Percentiles rank a stretch among this genome's conserved stretches.
These are phyloP conservation scores for Orbicella faveolata DNA, from an alignment of 64 coral and sea anemone genomes.

Conservation along the genomic window DNA sequence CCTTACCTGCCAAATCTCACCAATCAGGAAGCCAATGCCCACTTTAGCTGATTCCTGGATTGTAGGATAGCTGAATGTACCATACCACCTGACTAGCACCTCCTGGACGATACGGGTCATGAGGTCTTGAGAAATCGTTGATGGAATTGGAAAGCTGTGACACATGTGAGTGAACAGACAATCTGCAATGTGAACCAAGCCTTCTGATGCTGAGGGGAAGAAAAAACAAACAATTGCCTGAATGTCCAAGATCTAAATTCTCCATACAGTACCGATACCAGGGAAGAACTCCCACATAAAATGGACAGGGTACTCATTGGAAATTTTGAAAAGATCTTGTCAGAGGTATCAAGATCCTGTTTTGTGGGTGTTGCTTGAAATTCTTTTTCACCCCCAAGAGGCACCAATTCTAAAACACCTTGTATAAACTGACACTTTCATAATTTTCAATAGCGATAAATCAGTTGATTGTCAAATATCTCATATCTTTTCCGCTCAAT, in stretches of 20 bases:
- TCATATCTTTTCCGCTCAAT: too few relatives aligned
- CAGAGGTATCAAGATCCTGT: too few relatives aligned
- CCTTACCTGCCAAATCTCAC: slow-evolving; percentile 82
- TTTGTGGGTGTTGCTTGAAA: too few relatives aligned
- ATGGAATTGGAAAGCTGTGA: slow-evolving; percentile 57
- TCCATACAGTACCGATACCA: too few relatives aligned
- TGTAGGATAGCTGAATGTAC: slow-evolving; percentile 60
- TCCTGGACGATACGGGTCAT: slow-evolving; percentile 55
- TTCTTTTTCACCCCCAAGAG: too few relatives aligned
- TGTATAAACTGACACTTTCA: too few relatives aligned
- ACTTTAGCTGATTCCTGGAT: slow-evolving; percentile 45
- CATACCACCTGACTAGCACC: slow-evolving; percentile 21
- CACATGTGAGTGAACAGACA: slow-evolving; percentile 73
- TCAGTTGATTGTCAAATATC: neutral
- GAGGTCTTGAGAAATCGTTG: slow-evolving; percentile 41
- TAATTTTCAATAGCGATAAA: too few relatives aligned
- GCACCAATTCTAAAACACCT: too few relatives aligned
- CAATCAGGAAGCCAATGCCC: slow-evolving; percentile 90
- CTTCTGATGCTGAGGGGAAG: slow-evolving; percentile 2
- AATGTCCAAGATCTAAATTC: neutral
- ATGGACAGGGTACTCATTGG: too few relatives aligned
- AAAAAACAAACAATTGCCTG: neutral
- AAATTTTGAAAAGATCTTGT: too few relatives aligned
- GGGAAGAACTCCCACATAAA: too few relatives aligned
- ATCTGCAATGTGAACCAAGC: slow-evolving; percentile 53